Evolutionary conservation across 2,113 vertebrate species (phyloP), one percentile per base, ranked within the genome.

Genomic region (Scytalopus superciliaris): DNA sequence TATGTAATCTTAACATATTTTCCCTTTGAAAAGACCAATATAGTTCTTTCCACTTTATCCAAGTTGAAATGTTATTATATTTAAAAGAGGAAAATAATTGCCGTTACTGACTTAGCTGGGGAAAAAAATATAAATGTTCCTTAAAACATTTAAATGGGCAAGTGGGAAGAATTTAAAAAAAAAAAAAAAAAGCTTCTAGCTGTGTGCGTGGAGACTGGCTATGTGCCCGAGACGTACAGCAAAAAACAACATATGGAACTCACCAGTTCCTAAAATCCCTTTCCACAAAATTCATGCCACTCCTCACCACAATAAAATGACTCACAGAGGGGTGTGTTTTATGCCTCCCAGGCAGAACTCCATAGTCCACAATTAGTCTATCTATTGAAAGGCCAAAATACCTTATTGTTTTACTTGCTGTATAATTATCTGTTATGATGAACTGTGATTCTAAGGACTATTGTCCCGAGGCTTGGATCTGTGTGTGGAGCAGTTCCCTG

Each of bases 351-450:
- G 98, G 97, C 97, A 98, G 95, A 97, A 96, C 95, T 97, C 94
- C 91, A 94, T 96, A 98, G 97, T 95, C 97, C 94, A 98, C 97
- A 98, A 98, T 98, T 98, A 98, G 97, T 97, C 97, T 98, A 98
- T 97, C 97, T 87, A 97, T 96, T 98, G 95, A 98, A 97, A 97
- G 98, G 96, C 97, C 97, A 97, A 98, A 98, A 98, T 97, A 96
- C 95, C 91, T 95, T 97, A 98, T 98, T 98, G 98, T 98, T 98
- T 98, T 97, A 94, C 97, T 98, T 96, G 97, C 95, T 97, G 94
- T 98, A 97, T 98, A 98, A 98, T 98, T 98, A 98, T 98, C 98
- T 98, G 98, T 98, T 98, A 97, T 98, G 98, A 98, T 98, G 98
- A 98, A 98, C 98, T 97, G 97, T 97, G 97, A 96, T 97, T 98